Evolutionary conservation across 2,888 invertebrate species (phyloP).

Genomic region (Tanytarsus gracilentus): DNA sequence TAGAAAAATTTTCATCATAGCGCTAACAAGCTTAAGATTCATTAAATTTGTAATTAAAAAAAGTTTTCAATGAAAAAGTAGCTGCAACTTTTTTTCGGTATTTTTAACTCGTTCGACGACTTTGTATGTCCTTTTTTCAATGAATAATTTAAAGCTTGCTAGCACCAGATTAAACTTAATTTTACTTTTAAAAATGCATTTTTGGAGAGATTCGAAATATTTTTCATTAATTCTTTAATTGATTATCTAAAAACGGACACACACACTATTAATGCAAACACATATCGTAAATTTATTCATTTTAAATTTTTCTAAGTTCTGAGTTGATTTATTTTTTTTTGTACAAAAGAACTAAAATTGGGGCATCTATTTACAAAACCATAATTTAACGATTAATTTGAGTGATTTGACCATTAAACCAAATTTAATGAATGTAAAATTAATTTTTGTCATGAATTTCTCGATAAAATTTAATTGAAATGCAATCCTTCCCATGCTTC

Average conservation of each 20-base stretch:
- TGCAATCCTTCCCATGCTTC: background rate
- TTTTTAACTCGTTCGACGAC: no score
- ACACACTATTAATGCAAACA: constrained; percentile 1
- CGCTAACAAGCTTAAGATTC: no score
- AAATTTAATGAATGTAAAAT: background rate
- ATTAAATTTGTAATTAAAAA: no score
- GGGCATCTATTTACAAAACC: no score
- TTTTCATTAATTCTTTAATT: background rate
- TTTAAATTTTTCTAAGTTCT: background rate
- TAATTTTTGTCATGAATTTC: background rate
- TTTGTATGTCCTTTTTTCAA: no score
- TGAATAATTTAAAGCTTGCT: background rate
- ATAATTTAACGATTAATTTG: no score
- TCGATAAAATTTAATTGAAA: background rate
- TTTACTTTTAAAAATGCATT: no score
- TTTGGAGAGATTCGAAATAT: background rate
- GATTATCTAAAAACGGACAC: constrained; percentile 4
- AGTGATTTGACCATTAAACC: background rate
- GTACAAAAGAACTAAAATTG: background rate
- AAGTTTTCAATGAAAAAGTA: no score
- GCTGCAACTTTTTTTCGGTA: no score
- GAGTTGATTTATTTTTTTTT: background rate
- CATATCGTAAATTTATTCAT: background rate
- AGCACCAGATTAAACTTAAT: no score
- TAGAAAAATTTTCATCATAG: no score